Evolutionary conservation across 2,888 invertebrate species (phyloP).

Genomic region (Watsonalla binaria): DNA sequence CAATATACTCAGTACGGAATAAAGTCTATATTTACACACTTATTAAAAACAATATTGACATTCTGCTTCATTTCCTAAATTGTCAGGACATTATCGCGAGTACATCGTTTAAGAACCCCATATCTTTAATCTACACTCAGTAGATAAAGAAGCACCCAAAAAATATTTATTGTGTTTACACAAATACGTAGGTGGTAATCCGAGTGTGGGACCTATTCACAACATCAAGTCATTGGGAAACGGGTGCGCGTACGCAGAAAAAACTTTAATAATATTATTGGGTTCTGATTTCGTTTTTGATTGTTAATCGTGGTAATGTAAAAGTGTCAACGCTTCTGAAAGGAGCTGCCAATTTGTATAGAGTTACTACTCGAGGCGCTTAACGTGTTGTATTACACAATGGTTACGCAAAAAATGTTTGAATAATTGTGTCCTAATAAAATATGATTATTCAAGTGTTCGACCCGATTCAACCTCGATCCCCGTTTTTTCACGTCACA

Average conservation of each 20-base stretch:
- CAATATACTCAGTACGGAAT: no score
- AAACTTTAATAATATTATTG: conserved; percentile 73
- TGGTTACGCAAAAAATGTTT: conserved; percentile 46
- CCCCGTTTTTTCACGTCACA: conserved; percentile 4
- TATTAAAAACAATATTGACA: not conserved
- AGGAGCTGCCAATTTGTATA: conserved; percentile 73
- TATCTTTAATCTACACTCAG: conserved; percentile 50
- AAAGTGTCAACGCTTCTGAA: conserved; percentile 69
- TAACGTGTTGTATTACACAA: conserved; percentile 57
- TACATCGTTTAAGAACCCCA: conserved; percentile 37
- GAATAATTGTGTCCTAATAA: conserved; percentile 43
- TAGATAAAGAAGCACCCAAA: conserved; percentile 57
- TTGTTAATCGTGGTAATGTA: conserved; percentile 72
- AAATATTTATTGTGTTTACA: conserved; percentile 77
- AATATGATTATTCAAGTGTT: conserved; percentile 55
- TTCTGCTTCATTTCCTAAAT: conserved; percentile 12
- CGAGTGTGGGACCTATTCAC: conserved; percentile 52
- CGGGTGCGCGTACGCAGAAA: conserved; percentile 34
- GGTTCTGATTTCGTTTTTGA: conserved; percentile 77
- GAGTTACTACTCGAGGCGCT: conserved; percentile 51
- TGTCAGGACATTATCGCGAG: conserved; percentile 30
- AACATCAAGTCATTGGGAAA: conserved; percentile 49
- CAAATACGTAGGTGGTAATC: conserved; percentile 77
- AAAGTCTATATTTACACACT: no score
- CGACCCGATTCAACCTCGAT: conserved; percentile 22